These are phyloP conservation scores for Catalaphyllia jardinei DNA, from an alignment of 64 coral and sea anemone genomes.

Conservation along the genomic window DNA sequence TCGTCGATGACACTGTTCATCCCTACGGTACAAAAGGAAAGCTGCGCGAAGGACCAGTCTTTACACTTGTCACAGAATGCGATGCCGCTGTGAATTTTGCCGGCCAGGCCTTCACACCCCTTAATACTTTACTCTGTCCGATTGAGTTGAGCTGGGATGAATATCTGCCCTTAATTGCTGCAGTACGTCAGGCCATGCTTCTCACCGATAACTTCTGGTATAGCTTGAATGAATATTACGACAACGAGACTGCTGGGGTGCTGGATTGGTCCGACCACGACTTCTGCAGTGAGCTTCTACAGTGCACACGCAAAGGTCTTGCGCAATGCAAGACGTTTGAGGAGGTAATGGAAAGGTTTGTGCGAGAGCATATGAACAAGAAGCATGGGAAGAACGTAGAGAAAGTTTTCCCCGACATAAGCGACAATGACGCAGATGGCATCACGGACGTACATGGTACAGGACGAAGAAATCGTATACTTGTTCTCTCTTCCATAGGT, in stretches of 20 bases:
- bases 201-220: conserved; percentile 50
- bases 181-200: conserved; percentile 19
- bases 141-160: conserved; percentile 34
- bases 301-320: background rate
- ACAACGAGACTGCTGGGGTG: background rate
- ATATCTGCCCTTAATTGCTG: conserved; percentile 24
- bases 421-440: background rate
- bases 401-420: background rate
- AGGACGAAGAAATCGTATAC: no score
- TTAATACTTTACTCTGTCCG: conserved; percentile 36
- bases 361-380: conserved; percentile 28
- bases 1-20: conserved; percentile 26
- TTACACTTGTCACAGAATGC: conserved; percentile 38
- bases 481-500: no score
- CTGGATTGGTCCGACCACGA: conserved; percentile 11
- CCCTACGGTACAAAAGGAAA: conserved; percentile 21
- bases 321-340: conserved; percentile 42
- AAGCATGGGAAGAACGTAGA: conserved; percentile 3
- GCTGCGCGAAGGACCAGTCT: background rate
- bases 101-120: conserved; percentile 40
- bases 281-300: conserved; percentile 22
- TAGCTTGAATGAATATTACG: background rate
- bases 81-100: conserved; percentile 38
- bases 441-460: no score
- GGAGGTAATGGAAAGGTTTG: background rate